A percentile compares a stretch with the other conserved stretches of the same genome.
phyloP scores from a whole-genome alignment of 1,140 invertebrate species.

The Asobara japonica region DNA sequence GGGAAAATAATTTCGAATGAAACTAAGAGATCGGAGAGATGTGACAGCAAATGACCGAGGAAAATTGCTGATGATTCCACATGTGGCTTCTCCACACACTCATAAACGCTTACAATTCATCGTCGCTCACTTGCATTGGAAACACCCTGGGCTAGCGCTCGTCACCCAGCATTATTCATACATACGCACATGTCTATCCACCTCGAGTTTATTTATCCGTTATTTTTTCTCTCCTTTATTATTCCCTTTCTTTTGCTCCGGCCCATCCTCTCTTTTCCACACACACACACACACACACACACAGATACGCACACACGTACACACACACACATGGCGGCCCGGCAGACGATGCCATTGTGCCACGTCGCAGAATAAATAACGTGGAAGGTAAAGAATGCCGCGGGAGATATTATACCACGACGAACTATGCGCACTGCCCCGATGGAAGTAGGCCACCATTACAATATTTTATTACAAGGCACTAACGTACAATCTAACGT shows the following conservation, averaged over 20 bases:
- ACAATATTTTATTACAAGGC: slow-evolving; percentile 68
- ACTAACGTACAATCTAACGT: slow-evolving; percentile 67
- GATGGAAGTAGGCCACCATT: slow-evolving; percentile 65
- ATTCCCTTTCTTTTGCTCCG: neutral
- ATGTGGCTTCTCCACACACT: neutral
- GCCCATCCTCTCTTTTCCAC: slow-evolving; percentile 11
- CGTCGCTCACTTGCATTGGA: slow-evolving; percentile 24
- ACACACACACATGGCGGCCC: too few relatives aligned
- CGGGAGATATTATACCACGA: slow-evolving; percentile 61
- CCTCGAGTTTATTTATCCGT: neutral
- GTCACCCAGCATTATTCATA: neutral
- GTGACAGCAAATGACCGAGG: slow-evolving; percentile 23
- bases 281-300: too few relatives aligned
- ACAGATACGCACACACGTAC: too few relatives aligned
- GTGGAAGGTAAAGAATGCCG: slow-evolving; percentile 61
- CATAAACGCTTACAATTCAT: slow-evolving; percentile 1
- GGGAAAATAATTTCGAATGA: neutral
- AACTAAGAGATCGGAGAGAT: neutral
- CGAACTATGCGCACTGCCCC: slow-evolving; percentile 31
- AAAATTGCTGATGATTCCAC: slow-evolving; percentile 27
- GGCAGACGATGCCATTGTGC: slow-evolving; percentile 53
- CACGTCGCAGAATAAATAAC: slow-evolving; percentile 57
- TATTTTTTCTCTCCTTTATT: neutral
- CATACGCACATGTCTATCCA: neutral
- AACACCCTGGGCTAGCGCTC: slow-evolving; percentile 17